Percentiles rank a stretch among this genome's conserved stretches.
These are phyloP conservation scores for Chionodraco myersi DNA, from an alignment of 2,113 vertebrate species.

Conservation along the genomic window DNA sequence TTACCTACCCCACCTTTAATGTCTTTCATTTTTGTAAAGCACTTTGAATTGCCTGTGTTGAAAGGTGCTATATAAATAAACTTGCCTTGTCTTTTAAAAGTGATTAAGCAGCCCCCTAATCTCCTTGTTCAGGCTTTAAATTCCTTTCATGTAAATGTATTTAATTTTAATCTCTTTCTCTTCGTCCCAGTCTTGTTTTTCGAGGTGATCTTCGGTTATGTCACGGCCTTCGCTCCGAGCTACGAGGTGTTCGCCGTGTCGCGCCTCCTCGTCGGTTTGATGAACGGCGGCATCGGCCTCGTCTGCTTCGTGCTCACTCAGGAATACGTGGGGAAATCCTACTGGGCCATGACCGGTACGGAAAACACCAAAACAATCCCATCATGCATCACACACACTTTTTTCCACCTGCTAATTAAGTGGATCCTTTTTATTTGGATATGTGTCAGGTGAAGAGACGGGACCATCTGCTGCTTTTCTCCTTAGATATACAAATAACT, in stretches of 20 bases:
- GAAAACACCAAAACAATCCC: neutral
- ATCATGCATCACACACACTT: neutral
- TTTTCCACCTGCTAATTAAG: neutral
- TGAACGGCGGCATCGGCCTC: slow-evolving; percentile 90
- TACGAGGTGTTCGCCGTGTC: slow-evolving; percentile 87
- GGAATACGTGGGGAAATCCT: slow-evolving; percentile 92
- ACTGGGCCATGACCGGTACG: slow-evolving; percentile 89
- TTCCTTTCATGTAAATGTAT: no score
- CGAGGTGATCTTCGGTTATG: slow-evolving; percentile 87
- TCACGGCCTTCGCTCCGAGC: slow-evolving; percentile 84
- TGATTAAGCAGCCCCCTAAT: no score
- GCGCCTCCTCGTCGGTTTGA: slow-evolving; percentile 85
- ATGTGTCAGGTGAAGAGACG: neutral
- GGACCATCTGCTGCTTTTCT: neutral
- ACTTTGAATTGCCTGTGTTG: no score
- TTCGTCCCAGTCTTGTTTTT: slow-evolving; percentile 83
- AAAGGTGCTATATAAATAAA: no score
- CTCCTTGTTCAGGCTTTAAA: no score
- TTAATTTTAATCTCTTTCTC: neutral
- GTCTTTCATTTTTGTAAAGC: no score
- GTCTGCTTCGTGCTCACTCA: slow-evolving; percentile 91
- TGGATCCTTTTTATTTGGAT: neutral
- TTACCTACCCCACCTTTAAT: no score
- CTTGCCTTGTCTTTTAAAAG: no score
- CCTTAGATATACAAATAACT: neutral